These are phyloP conservation scores for Staurois parvus DNA, from an alignment of 2,797 vertebrate species.

Conservation along the genomic window DNA sequence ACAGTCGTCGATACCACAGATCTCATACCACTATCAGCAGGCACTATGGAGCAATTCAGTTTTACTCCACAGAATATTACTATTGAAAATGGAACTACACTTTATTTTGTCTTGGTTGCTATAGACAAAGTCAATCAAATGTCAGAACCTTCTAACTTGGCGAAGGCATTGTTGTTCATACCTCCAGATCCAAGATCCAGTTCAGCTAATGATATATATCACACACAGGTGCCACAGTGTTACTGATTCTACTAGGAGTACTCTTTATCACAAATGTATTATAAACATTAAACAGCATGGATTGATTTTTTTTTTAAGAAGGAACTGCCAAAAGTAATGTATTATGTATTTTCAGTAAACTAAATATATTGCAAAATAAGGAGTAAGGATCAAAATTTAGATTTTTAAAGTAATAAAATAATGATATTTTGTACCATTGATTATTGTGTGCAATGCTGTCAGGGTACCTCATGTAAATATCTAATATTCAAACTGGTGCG, in stretches of 20 bases:
- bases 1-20: slow-evolving; percentile 63
- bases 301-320: too few relatives aligned
- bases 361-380: too few relatives aligned
- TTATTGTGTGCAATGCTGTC: too few relatives aligned
- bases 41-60: slow-evolving; percentile 64
- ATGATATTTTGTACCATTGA: too few relatives aligned
- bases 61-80: slow-evolving; percentile 63
- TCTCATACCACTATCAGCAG: slow-evolving; percentile 65
- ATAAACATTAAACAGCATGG: not conserved
- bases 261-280: not conserved
- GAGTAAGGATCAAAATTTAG: too few relatives aligned
- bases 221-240: not conserved
- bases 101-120: slow-evolving; percentile 68
- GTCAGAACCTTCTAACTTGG: slow-evolving; percentile 71
- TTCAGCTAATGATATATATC: not conserved
- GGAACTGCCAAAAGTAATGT: too few relatives aligned
- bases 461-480: too few relatives aligned
- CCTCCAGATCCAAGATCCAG: slow-evolving; percentile 29
- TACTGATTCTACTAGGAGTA: not conserved
- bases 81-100: slow-evolving; percentile 65
- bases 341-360: too few relatives aligned
- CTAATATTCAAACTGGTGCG: too few relatives aligned
- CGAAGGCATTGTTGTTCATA: slow-evolving; percentile 65
- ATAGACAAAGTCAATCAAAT: slow-evolving; percentile 65
- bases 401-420: too few relatives aligned